These are phyloP conservation scores for Helarctos malayanus DNA, from an alignment of 2,797 vertebrate species.

Conservation along the genomic window DNA sequence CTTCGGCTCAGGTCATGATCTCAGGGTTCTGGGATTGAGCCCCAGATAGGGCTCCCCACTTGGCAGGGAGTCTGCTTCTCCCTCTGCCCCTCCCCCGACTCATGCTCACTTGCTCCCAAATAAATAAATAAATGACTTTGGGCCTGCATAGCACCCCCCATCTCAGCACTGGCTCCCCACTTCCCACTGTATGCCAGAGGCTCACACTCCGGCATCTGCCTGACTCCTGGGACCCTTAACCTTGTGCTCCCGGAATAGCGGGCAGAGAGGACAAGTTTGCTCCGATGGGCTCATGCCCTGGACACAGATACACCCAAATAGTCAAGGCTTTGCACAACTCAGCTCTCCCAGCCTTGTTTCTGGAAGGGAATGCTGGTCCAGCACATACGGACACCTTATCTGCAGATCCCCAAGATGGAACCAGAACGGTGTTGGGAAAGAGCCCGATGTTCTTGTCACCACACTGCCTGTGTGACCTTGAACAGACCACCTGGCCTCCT, in stretches of 20 bases:
- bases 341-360: background rate
- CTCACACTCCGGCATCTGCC: background rate
- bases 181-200: too few species aligned
- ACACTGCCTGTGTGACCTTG: background rate
- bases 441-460: rapidly evolving
- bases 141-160: rapidly evolving
- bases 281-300: background rate
- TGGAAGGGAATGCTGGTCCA: background rate
- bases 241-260: too few species aligned
- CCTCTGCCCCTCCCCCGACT: background rate
- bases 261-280: background rate
- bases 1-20: background rate
- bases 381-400: background rate
- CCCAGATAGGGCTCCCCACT: background rate
- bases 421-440: rapidly evolving
- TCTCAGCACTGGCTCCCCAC: background rate
- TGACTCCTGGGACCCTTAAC: background rate
- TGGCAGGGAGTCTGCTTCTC: background rate
- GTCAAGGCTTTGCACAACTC: background rate
- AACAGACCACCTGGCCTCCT: background rate
- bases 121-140: background rate
- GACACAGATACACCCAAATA: background rate
- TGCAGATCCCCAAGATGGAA: background rate
- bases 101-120: background rate
- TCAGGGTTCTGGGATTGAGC: background rate